Conservation (phyloP, 2,113 vertebrate genomes). For the Tragelaphus buxtoni region DNA sequence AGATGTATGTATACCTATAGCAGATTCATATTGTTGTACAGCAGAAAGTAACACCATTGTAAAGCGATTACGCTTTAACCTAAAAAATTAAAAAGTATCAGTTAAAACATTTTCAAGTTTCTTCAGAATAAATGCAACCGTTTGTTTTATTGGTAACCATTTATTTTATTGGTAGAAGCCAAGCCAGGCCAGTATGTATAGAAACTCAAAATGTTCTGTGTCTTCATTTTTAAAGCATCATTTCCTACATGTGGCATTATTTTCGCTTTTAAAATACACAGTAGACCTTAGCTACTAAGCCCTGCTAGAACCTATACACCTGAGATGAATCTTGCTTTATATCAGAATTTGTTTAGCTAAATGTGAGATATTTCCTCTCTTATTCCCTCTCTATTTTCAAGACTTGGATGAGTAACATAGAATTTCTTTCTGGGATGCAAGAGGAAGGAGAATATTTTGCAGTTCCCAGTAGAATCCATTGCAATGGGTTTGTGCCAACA, state of each 20-base stretch:
- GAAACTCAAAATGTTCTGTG: not conserved
- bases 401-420: not conserved
- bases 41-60: not conserved
- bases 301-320: not conserved
- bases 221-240: not conserved
- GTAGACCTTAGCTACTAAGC: not conserved
- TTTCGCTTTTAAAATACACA: not conserved
- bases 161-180: not conserved
- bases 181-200: not conserved
- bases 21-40: not conserved
- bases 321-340: not conserved
- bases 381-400: not conserved
- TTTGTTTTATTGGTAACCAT: no score
- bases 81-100: not conserved
- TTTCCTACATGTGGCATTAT: not conserved
- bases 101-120: not conserved
- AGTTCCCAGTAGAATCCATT: not conserved
- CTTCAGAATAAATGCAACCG: not conserved
- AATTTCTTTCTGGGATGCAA: not conserved
- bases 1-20: not conserved
- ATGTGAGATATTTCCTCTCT: not conserved
- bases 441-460: not conserved
- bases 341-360: not conserved
- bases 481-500: not conserved
- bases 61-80: not conserved